Conservation (phyloP, 2,113 vertebrate genomes). For the Rhabdornis inornatus region DNA sequence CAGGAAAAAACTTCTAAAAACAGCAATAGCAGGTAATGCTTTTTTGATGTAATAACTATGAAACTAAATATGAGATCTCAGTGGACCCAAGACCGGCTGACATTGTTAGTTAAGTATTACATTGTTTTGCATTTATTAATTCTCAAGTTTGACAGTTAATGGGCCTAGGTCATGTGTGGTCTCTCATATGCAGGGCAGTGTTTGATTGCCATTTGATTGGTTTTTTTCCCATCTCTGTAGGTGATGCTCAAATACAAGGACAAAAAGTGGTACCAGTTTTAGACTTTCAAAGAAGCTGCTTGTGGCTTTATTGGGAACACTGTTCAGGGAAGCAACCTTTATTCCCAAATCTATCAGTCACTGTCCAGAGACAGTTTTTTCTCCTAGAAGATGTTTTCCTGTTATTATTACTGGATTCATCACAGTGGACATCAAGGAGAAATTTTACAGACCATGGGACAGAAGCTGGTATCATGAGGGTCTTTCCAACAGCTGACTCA, state of each 20-base stretch:
- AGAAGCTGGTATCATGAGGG: constrained; percentile 8
- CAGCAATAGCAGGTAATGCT: not conserved
- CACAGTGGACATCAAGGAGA: constrained; percentile 34
- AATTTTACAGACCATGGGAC: not conserved
- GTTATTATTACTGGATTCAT: constrained; percentile 54
- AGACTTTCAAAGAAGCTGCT: constrained; percentile 64
- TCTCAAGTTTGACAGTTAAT: not conserved
- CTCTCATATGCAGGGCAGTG: not conserved
- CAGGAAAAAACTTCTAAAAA: not conserved
- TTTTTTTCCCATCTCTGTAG: constrained; percentile 69
- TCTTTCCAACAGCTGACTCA: constrained; percentile 28
- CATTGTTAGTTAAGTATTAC: not conserved
- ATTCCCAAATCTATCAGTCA: constrained; percentile 63
- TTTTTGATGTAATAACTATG: not conserved
- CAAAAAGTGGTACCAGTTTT: constrained; percentile 99
- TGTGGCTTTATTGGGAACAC: constrained; percentile 58
- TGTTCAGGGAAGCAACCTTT: constrained; percentile 71
- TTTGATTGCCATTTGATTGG: not conserved
- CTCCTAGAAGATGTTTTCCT: constrained; percentile 65
- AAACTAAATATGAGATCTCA: not conserved
- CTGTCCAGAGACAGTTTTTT: constrained; percentile 59
- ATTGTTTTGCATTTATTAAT: not conserved
- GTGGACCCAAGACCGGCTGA: not conserved
- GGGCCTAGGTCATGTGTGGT: not conserved
- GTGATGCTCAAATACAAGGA: constrained; percentile 98